Conservation (phyloP, 2,888 invertebrate genomes). For the Cataglyphis livida region DNA sequence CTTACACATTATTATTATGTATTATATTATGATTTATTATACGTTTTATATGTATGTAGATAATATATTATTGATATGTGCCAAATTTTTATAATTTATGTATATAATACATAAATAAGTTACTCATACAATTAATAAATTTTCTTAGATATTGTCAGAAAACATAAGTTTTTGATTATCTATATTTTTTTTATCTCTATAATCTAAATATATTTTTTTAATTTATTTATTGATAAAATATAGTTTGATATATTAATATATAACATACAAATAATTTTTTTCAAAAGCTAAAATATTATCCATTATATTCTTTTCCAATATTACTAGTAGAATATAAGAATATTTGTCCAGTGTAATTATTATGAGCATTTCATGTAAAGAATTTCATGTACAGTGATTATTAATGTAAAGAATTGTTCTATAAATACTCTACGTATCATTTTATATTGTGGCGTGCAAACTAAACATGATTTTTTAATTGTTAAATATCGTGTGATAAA, state of each 20-base stretch:
- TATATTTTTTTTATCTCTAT: neutral
- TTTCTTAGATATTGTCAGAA: slow-evolving; percentile 27
- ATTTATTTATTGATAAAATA: neutral
- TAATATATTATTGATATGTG: slow-evolving; percentile 49
- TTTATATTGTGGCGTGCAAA: slow-evolving; percentile 1
- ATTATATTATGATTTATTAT: neutral
- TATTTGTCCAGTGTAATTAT: neutral
- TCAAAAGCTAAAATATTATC: neutral
- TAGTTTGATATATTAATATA: neutral
- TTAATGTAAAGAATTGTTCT: neutral
- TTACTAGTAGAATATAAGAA: neutral
- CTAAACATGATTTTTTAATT: neutral
- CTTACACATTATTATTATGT: too few species aligned
- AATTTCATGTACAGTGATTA: slow-evolving; percentile 1
- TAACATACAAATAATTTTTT: neutral
- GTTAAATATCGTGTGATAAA: neutral
- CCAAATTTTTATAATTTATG: slow-evolving; percentile 55
- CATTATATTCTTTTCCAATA: neutral
- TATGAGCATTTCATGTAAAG: neutral
- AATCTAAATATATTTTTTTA: slow-evolving; percentile 12
- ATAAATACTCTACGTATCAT: neutral
- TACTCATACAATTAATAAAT: neutral
- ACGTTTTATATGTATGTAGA: neutral
- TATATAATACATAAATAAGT: neutral
- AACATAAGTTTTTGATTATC: neutral